Conservation (phyloP, 2,797 vertebrate genomes). For the Bovichtus variegatus region DNA sequence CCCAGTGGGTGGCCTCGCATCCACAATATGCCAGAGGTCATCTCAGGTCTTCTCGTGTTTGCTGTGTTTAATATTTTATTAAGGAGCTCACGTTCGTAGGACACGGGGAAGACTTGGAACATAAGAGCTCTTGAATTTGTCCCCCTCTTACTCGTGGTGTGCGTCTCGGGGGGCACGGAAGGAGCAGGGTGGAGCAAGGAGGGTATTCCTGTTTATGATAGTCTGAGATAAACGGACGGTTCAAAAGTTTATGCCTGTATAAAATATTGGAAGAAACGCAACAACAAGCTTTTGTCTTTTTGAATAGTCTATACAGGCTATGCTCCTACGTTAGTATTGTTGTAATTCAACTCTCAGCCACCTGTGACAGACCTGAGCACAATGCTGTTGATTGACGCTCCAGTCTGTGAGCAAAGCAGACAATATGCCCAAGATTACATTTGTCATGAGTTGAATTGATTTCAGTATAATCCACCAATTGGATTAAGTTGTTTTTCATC, state of each 20-base stretch:
- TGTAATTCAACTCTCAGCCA: neutral
- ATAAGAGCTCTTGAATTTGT: slow-evolving; percentile 32
- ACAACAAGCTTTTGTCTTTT: neutral
- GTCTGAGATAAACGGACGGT: neutral
- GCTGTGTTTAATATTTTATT: slow-evolving; percentile 69
- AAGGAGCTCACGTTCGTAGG: slow-evolving; percentile 40
- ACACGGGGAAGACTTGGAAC: slow-evolving; percentile 5
- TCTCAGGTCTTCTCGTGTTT: slow-evolving; percentile 36
- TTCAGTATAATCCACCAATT: neutral
- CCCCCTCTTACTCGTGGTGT: neutral
- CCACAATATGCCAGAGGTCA: slow-evolving; percentile 54
- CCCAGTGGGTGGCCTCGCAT: slow-evolving; percentile 50
- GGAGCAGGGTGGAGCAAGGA: neutral
- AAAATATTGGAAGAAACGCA: neutral
- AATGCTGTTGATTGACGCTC: neutral
- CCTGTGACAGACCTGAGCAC: neutral
- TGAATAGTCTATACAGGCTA: neutral
- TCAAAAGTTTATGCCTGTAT: neutral
- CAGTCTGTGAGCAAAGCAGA: neutral
- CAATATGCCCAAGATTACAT: neutral
- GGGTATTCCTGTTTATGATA: slow-evolving; percentile 9
- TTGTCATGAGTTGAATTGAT: neutral
- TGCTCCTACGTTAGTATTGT: neutral
- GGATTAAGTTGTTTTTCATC: neutral
- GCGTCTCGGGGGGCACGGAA: neutral